phyloP scores from a whole-genome alignment of 1,140 invertebrate species.

The Mylabris phalerata region DNA sequence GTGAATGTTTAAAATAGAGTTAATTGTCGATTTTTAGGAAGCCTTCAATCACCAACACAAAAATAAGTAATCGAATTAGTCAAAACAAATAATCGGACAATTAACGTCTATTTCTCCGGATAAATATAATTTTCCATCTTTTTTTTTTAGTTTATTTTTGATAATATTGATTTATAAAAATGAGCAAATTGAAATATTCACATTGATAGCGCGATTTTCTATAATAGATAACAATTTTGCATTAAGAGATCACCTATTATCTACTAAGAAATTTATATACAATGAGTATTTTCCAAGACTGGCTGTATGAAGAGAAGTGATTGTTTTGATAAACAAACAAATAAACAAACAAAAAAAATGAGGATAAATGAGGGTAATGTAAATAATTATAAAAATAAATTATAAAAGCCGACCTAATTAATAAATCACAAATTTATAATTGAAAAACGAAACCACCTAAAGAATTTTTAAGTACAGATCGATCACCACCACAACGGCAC shows the following conservation, averaged over 20 bases:
- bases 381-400: slow-evolving; percentile 21
- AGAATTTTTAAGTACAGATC: slow-evolving; percentile 27
- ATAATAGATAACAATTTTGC: slow-evolving; percentile 28
- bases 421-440: slow-evolving; percentile 27
- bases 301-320: slow-evolving; percentile 20
- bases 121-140: too few species aligned
- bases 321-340: background rate
- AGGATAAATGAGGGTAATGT: too few species aligned
- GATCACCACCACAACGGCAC: slow-evolving; percentile 41
- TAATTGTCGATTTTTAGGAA: slow-evolving; percentile 8
- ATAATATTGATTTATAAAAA: slow-evolving; percentile 24
- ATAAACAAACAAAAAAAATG: slow-evolving; percentile 16
- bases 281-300: slow-evolving; percentile 40
- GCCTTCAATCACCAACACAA: background rate
- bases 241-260: slow-evolving; percentile 33
- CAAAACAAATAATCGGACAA: slow-evolving; percentile 11
- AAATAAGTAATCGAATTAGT: background rate
- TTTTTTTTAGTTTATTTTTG: background rate
- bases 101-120: background rate
- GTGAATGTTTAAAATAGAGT: slow-evolving; percentile 5
- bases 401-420: slow-evolving; percentile 18
- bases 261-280: slow-evolving; percentile 25
- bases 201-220: slow-evolving; percentile 23
- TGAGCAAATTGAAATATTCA: slow-evolving; percentile 34
- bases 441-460: slow-evolving; percentile 29